phyloP scores from a whole-genome alignment of 2,888 invertebrate species.

The Saturnia pavonia region DNA sequence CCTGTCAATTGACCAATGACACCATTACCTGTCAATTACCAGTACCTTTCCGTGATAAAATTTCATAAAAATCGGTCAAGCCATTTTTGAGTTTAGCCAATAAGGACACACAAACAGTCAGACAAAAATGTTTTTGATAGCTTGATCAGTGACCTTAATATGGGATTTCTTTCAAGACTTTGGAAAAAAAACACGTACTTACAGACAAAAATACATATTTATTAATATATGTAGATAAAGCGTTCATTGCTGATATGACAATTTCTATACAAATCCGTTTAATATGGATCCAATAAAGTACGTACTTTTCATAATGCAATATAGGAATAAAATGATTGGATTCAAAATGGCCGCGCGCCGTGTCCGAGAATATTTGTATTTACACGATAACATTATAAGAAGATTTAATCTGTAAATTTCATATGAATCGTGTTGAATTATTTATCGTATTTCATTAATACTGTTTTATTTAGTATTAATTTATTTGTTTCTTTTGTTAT shows the following conservation, averaged over 20 bases:
- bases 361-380: not conserved
- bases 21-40: no score
- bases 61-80: no score
- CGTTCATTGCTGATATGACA: not conserved
- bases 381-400: not conserved
- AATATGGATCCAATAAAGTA: not conserved
- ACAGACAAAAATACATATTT: no score
- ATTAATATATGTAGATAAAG: not conserved
- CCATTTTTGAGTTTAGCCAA: no score
- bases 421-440: not conserved
- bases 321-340: not conserved
- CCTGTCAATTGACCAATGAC: no score
- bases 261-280: not conserved
- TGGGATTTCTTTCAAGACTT: no score
- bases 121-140: no score
- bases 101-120: no score
- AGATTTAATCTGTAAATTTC: constrained; percentile 1
- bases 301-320: not conserved
- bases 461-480: not conserved
- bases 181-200: no score
- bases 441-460: not conserved
- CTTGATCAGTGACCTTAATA: no score
- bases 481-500: not conserved
- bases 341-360: constrained; percentile 1
- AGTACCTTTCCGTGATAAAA: no score